Percentiles rank a stretch among this genome's conserved stretches.
Conservation (phyloP, 2,113 vertebrate species). For the Ageneiosus marmoratus region DNA sequence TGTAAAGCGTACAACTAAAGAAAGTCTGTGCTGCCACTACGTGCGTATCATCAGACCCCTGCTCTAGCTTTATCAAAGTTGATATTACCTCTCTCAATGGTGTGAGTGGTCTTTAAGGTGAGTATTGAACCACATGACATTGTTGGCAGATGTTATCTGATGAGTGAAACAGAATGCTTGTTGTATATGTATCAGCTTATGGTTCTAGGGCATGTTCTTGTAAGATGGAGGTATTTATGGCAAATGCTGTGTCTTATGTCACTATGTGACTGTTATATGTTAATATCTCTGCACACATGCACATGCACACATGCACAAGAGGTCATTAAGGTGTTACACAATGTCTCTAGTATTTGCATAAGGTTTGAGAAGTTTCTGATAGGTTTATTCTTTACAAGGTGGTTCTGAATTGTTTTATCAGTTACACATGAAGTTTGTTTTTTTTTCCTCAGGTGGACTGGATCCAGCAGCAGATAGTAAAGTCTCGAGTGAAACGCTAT, state of each 20-base stretch:
- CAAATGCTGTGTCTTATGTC: not conserved
- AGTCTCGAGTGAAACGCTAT: conserved; percentile 82
- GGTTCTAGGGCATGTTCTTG: not conserved
- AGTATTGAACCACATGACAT: not conserved
- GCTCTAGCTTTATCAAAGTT: not conserved
- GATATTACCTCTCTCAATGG: not conserved
- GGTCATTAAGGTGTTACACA: not conserved
- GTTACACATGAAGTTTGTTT: not conserved
- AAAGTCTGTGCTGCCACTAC: not conserved
- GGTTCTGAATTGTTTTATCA: not conserved
- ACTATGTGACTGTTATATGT: not conserved
- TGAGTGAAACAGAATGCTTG: not conserved
- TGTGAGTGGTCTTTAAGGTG: not conserved
- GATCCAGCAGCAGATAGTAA: conserved; percentile 87
- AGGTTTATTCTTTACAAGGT: not conserved
- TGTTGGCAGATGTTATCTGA: not conserved
- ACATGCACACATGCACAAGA: not conserved
- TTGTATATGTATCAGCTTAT: not conserved
- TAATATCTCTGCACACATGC: not conserved
- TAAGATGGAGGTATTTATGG: not conserved
- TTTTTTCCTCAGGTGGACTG: conserved; percentile 79
- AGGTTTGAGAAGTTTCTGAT: not conserved
- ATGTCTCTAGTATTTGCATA: not conserved
- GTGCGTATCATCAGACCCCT: not conserved
- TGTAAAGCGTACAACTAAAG: not conserved